A percentile compares a stretch with the other conserved stretches of the same genome.
Conservation (phyloP, 2,888 invertebrate species). For the Sinodicranocentrus sp. region DNA sequence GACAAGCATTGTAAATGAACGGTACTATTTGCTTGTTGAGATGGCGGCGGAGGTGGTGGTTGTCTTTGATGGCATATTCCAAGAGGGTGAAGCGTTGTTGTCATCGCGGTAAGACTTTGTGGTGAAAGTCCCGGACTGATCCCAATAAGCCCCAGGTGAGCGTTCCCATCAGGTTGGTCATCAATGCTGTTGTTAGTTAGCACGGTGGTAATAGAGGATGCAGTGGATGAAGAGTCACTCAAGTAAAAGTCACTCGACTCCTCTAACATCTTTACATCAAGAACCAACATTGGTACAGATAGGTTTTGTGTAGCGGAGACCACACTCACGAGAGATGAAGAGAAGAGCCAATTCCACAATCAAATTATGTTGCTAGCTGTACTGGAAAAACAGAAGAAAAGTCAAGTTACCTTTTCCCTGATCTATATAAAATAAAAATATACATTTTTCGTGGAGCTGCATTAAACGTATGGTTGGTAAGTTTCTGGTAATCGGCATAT, state of each 20-base stretch:
- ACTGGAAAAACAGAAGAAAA: constrained; percentile 58
- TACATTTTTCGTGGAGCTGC: too few relatives aligned
- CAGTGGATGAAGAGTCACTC: constrained; percentile 77
- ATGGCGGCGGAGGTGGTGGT: constrained; percentile 50
- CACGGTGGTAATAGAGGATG: constrained; percentile 72
- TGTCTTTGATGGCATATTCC: constrained; percentile 69
- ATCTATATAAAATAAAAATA: not conserved
- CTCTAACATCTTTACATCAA: constrained; percentile 75
- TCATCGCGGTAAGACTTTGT: constrained; percentile 68
- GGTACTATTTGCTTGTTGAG: constrained; percentile 56
- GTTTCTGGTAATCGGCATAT: constrained; percentile 22
- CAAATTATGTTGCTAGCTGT: constrained; percentile 67
- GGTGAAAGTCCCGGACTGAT: constrained; percentile 65
- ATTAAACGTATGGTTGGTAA: constrained; percentile 4
- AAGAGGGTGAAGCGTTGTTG: constrained; percentile 69
- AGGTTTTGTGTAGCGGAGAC: constrained; percentile 31
- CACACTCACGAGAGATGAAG: constrained; percentile 22
- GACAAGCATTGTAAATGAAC: constrained; percentile 67
- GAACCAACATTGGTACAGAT: constrained; percentile 58
- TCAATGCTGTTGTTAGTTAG: constrained; percentile 72
- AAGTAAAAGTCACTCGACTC: constrained; percentile 77
- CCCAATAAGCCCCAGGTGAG: constrained; percentile 71
- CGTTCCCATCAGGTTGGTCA: constrained; percentile 72
- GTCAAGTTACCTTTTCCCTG: too few relatives aligned
- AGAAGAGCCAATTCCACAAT: constrained; percentile 67